Base-by-base conservation (phyloP, 2,113 vertebrate genomes). In the Piaya cayana region DNA sequence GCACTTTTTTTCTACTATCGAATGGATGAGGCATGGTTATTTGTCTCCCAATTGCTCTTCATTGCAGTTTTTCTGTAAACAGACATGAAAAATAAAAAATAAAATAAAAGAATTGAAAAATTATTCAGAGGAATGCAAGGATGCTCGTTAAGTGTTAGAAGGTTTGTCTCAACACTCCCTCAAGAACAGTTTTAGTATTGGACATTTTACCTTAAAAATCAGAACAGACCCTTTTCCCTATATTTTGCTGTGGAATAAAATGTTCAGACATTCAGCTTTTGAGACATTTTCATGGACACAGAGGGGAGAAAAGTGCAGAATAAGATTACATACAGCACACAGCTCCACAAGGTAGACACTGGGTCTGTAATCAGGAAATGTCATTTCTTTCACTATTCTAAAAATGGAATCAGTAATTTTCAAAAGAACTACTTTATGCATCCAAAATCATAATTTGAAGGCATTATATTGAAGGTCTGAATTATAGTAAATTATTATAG, bases 331-430 rank as follows among this genome's bases (percentile, higher is more conserved):
- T 42, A 55, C 32, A 32, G 18, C 37, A 26, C 20, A 37, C 14
- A 68, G 21, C 13, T 85, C n/a, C 26, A 36, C 14, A 37, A 18
- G n/a, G 42, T 12, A 42, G 19, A 58, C 26, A 43, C 6, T 19
- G 72, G 15, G 27, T 1, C 25, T 80, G 8, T 62, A 45, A 74
- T 65, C 27, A 88, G 22, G 76, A 95, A 93, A 82, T 45, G 14
- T 1, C 9, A 64, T 82, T 91, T 70, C 26, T 6, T 87, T 83
- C 64, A 37, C 26, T 37, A 37, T 81, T 26, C 25, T 88, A 74
- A 56, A 94, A 94, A 93, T 52, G 4, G 70, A 95, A 90, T 45
- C 20, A 47, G 32, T 74, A 82, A 86, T 90, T 93, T 94, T 86
- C 55, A 50, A 72, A 63, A n/a, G 5, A 42, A 92, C 17, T 2